Conservation (phyloP, 2,797 vertebrate species). For the Galagoides demidoff region DNA sequence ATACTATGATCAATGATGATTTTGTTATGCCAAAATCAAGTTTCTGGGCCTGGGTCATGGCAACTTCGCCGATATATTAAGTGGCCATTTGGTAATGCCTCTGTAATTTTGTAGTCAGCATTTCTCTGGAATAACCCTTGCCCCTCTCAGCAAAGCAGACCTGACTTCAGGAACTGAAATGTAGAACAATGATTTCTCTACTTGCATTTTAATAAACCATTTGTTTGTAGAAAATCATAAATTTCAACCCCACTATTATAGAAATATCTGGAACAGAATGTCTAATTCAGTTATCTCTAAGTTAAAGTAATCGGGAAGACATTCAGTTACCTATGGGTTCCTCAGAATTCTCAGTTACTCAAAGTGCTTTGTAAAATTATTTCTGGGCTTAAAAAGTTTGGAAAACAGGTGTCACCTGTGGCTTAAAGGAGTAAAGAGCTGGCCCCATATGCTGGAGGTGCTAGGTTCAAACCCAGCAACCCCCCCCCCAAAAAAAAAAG, state of each 20-base stretch:
- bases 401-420: neutral
- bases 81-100: neutral
- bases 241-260: neutral
- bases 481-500: neutral
- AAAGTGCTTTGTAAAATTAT: neutral
- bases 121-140: neutral
- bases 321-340: neutral
- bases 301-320: neutral
- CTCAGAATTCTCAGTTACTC: neutral
- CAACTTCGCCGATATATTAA: neutral
- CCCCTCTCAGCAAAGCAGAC: neutral
- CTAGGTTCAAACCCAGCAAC: too few relatives aligned
- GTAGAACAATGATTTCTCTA: neutral
- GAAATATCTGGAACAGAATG: neutral
- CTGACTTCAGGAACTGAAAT: neutral
- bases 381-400: conserved; percentile 20
- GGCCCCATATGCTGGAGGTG: too few relatives aligned
- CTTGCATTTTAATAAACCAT: neutral
- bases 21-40: neutral
- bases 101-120: neutral
- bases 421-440: too few relatives aligned
- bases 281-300: neutral
- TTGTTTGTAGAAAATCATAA: neutral
- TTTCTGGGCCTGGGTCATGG: neutral
- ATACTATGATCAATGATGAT: too few relatives aligned